phyloP scores from a whole-genome alignment of 2,113 vertebrate genomes.

The Falcunculus frontatus region DNA sequence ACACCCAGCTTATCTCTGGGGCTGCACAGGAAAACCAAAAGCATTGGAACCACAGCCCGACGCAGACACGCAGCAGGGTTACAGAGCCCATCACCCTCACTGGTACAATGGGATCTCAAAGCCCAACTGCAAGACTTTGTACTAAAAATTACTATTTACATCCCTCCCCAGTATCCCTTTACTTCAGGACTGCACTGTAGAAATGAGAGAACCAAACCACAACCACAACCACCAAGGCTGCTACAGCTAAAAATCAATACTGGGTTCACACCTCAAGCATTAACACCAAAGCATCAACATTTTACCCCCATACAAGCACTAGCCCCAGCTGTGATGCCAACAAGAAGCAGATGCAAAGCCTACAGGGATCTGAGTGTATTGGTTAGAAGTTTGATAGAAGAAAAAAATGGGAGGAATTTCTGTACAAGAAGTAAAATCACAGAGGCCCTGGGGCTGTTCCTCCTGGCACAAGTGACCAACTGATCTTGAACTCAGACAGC shows the following conservation, averaged over 20 bases:
- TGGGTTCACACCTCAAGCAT: background rate
- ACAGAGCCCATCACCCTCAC: background rate
- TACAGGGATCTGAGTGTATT: background rate
- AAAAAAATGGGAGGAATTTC: background rate
- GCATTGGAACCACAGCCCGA: fast-evolving
- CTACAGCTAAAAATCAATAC: background rate
- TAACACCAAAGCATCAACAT: background rate
- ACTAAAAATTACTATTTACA: background rate
- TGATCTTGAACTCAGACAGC: background rate
- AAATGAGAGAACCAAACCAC: background rate
- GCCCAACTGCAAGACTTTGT: background rate
- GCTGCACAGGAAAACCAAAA: background rate
- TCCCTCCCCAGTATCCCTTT: background rate
- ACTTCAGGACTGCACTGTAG: background rate
- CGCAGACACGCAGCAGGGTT: fast-evolving
- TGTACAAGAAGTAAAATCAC: background rate
- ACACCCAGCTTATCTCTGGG: background rate
- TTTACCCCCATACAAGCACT: background rate
- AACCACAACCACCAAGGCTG: background rate
- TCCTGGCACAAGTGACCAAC: background rate
- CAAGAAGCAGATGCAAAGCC: background rate
- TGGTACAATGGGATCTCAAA: fast-evolving
- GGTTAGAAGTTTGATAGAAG: background rate
- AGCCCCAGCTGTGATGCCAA: background rate
- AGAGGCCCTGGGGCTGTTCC: background rate